phyloP scores from a whole-genome alignment of 2,888 invertebrate species.

The Chrysolina americana region DNA sequence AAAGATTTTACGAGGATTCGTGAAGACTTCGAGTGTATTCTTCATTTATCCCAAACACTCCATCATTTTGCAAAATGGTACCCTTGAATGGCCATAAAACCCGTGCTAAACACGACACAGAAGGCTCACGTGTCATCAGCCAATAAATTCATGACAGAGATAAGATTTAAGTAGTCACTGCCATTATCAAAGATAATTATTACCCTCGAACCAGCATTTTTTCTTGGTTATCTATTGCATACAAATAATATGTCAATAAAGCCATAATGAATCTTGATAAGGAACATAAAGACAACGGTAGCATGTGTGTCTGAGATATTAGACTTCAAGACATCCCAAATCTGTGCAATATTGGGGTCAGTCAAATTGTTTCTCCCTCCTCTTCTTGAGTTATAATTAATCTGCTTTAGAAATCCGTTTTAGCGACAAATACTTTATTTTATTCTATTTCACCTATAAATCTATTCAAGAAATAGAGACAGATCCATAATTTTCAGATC shows the following conservation, averaged over 20 bases:
- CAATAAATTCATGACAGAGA: conserved; percentile 12
- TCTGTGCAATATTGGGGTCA: too few species aligned
- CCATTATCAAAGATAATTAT: conserved; percentile 1
- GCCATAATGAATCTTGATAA: not conserved
- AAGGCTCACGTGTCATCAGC: conserved; percentile 33
- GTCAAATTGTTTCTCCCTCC: too few species aligned
- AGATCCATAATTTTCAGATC: too few species aligned
- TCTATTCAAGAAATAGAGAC: too few species aligned
- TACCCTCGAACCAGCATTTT: not conserved
- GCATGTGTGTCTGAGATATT: not conserved
- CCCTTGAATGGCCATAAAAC: conserved; percentile 34
- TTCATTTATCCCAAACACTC: conserved; percentile 33
- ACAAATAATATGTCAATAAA: not conserved
- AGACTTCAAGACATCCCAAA: too few species aligned
- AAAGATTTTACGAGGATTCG: conserved; percentile 22
- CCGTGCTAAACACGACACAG: conserved; percentile 41
- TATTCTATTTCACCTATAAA: too few species aligned
- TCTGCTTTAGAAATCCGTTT: too few species aligned
- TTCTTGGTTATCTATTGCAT: not conserved
- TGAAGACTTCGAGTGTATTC: conserved; percentile 26
- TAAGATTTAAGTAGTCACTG: not conserved
- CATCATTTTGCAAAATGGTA: conserved; percentile 43
- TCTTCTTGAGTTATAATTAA: too few species aligned
- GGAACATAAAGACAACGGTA: not conserved
- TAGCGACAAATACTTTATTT: too few species aligned